Evolutionary conservation across 2,888 invertebrate species (phyloP).

Genomic region (Phyto melanocephala): DNA sequence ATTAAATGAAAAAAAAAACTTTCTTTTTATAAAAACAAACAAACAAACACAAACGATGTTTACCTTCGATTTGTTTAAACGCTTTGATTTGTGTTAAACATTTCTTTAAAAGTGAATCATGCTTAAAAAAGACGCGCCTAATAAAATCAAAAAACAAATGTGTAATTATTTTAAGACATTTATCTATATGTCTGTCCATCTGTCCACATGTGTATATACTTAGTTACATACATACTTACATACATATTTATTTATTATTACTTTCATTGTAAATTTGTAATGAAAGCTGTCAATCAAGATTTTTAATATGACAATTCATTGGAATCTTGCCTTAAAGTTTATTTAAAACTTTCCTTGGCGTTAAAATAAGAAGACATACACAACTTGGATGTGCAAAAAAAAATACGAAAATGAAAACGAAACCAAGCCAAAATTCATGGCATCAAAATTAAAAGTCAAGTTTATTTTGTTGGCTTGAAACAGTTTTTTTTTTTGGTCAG

Average conservation of each 20-base stretch:
- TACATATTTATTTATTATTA: background rate
- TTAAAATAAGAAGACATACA: background rate
- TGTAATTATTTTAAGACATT: conserved; percentile 15
- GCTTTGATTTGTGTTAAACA: too few species aligned
- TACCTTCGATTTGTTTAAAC: background rate
- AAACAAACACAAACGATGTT: too few species aligned
- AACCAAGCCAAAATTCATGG: conserved; percentile 29
- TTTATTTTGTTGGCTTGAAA: conserved; percentile 40
- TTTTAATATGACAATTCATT: conserved; percentile 64
- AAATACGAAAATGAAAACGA: conserved; percentile 43
- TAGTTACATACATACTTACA: background rate
- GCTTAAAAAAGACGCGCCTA: background rate
- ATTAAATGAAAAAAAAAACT: conserved; percentile 2
- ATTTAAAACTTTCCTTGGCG: conserved; percentile 62
- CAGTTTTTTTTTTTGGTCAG: background rate
- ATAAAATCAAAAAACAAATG: conserved; percentile 26
- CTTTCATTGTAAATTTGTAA: conserved; percentile 65
- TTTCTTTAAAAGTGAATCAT: background rate
- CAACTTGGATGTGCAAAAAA: conserved; percentile 22
- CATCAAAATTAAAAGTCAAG: conserved; percentile 50
- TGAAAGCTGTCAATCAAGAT: conserved; percentile 76
- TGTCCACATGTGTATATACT: background rate
- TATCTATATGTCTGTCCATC: background rate
- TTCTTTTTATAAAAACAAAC: background rate
- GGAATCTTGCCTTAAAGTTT: conserved; percentile 53